phyloP scores from a whole-genome alignment of 2,888 invertebrate species.

The Eustalomyia histrio region DNA sequence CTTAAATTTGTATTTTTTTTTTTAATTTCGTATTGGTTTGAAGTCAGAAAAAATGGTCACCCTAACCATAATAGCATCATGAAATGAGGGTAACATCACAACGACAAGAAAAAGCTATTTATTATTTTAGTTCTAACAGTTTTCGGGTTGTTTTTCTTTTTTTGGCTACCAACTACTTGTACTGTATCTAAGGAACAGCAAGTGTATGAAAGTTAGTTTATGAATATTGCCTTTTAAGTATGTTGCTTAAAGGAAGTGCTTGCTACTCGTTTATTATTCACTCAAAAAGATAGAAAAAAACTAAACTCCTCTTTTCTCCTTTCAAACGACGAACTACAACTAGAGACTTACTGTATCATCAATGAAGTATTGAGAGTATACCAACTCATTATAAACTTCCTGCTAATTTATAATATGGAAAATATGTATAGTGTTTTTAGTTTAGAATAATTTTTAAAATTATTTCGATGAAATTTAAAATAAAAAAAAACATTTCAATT shows the following conservation, averaged over 20 bases:
- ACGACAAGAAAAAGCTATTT: constrained; percentile 59
- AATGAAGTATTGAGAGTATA: constrained; percentile 46
- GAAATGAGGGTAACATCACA: constrained; percentile 64
- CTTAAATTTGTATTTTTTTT: too few relatives aligned
- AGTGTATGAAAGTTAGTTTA: constrained; percentile 73
- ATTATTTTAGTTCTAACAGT: constrained; percentile 62
- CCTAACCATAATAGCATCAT: constrained; percentile 27
- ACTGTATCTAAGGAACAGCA: constrained; percentile 33
- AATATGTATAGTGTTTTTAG: constrained; percentile 6
- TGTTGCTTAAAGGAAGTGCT: constrained; percentile 66
- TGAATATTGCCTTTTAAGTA: constrained; percentile 74
- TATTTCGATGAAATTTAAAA: constrained; percentile 24
- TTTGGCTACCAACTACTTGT: constrained; percentile 52
- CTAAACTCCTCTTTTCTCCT: background rate
- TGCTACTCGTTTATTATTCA: constrained; percentile 53
- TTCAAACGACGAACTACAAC: background rate
- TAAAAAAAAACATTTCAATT: constrained; percentile 10
- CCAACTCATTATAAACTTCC: constrained; percentile 63
- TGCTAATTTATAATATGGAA: constrained; percentile 55
- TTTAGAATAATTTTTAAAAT: background rate
- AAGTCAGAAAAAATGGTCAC: too few relatives aligned
- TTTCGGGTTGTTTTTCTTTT: constrained; percentile 38
- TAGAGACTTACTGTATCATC: constrained; percentile 20
- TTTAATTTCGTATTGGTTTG: too few relatives aligned
- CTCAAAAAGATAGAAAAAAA: constrained; percentile 11